phyloP scores from a whole-genome alignment of 2,888 invertebrate species.

The Agonopterix alstromeriana region DNA sequence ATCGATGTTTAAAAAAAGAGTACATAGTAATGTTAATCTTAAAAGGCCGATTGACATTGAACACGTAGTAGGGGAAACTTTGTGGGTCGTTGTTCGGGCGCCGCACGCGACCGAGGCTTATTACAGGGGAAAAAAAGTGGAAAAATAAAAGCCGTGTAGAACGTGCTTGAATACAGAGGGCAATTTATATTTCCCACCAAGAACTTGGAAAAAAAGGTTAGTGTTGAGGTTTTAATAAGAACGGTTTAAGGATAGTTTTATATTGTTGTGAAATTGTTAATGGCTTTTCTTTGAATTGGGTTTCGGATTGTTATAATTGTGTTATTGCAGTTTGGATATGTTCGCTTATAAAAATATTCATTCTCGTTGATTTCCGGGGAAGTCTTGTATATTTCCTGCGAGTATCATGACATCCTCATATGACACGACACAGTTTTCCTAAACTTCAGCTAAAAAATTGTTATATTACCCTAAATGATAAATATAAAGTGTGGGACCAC shows the following conservation, averaged over 20 bases:
- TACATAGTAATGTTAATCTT: too few species aligned
- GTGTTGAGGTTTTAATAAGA: constrained; percentile 33
- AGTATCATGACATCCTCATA: too few species aligned
- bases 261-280: neutral
- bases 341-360: too few species aligned
- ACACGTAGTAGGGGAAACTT: constrained; percentile 11
- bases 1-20: too few species aligned
- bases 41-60: neutral
- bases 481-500: too few species aligned
- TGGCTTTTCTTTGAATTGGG: neutral
- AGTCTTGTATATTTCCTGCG: too few species aligned
- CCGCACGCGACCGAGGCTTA: constrained; percentile 38
- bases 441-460: too few species aligned
- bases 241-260: constrained; percentile 5
- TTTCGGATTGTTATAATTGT: neutral
- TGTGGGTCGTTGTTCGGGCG: constrained; percentile 22
- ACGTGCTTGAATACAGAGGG: constrained; percentile 34
- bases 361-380: too few species aligned
- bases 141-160: constrained; percentile 24
- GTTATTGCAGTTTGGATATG: too few species aligned
- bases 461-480: too few species aligned
- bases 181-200: constrained; percentile 36
- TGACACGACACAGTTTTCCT: too few species aligned
- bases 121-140: constrained; percentile 30
- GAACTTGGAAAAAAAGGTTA: constrained; percentile 25